These are phyloP conservation scores for Drepana arcuata DNA, from an alignment of 1,140 invertebrate species.

Conservation along the genomic window DNA sequence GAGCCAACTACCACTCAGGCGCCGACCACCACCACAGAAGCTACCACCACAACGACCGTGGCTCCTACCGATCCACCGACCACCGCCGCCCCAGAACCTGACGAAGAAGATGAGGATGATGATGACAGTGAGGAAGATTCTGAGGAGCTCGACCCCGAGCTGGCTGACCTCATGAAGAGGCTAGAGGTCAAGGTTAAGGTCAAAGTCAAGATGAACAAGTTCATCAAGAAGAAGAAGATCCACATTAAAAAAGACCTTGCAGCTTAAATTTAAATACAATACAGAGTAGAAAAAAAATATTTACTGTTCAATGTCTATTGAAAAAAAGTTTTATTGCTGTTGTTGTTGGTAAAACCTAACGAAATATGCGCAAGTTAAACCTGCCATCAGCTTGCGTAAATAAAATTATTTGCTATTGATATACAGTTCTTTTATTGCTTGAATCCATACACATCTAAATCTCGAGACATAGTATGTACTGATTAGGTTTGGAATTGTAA, in stretches of 20 bases:
- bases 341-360: too few species aligned
- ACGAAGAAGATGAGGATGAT: slow-evolving; percentile 17
- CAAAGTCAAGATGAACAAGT: slow-evolving; percentile 38
- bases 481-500: too few species aligned
- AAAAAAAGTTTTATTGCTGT: too few species aligned
- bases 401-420: too few species aligned
- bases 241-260: slow-evolving; percentile 3
- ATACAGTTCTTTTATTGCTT: too few species aligned
- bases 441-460: too few species aligned
- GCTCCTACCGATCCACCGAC: slow-evolving; percentile 7
- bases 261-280: too few species aligned
- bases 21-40: slow-evolving; percentile 2
- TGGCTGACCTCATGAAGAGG: slow-evolving; percentile 37
- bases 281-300: too few species aligned
- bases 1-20: slow-evolving; percentile 6
- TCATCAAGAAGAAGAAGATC: slow-evolving; percentile 15
- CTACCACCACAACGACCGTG: slow-evolving; percentile 2
- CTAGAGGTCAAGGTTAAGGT: slow-evolving; percentile 49
- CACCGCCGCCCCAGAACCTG: slow-evolving; percentile 7
- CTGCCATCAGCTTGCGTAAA: too few species aligned
- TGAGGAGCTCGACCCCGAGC: slow-evolving; percentile 25
- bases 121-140: slow-evolving; percentile 13
- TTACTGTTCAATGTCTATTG: too few species aligned
- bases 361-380: too few species aligned
- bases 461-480: too few species aligned